phyloP scores from a whole-genome alignment of 2,888 invertebrate species.

The Tipula vernalis region DNA sequence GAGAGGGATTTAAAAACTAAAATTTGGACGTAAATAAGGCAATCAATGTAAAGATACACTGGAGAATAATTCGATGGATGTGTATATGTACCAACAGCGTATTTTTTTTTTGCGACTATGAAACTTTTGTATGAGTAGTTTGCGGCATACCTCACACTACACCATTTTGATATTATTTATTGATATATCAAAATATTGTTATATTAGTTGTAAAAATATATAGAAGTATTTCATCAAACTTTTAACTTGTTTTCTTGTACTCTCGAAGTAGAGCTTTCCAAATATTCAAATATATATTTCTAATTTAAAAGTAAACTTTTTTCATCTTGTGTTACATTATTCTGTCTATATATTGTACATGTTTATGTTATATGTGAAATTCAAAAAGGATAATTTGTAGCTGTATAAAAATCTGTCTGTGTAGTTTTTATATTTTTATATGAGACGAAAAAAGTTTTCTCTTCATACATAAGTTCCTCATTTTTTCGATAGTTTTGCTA shows the following conservation, averaged over 20 bases:
- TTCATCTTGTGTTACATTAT: neutral
- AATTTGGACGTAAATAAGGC: neutral
- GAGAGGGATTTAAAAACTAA: neutral
- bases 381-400: too few relatives aligned
- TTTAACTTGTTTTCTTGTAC: neutral
- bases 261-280: neutral
- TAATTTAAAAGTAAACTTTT: neutral
- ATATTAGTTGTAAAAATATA: neutral
- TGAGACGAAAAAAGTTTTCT: neutral
- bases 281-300: neutral
- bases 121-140: neutral
- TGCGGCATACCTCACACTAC: neutral
- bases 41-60: neutral
- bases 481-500: neutral
- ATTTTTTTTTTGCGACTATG: neutral
- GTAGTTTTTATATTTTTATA: too few relatives aligned
- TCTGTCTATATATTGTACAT: neutral
- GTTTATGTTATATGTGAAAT: neutral
- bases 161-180: neutral
- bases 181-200: neutral
- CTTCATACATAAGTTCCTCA: neutral
- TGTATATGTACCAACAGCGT: neutral
- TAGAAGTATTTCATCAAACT: neutral
- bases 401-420: neutral
- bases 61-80: neutral